Evolutionary conservation across 2,797 vertebrate species (phyloP).

Genomic region (Leptatherina wallacei): DNA sequence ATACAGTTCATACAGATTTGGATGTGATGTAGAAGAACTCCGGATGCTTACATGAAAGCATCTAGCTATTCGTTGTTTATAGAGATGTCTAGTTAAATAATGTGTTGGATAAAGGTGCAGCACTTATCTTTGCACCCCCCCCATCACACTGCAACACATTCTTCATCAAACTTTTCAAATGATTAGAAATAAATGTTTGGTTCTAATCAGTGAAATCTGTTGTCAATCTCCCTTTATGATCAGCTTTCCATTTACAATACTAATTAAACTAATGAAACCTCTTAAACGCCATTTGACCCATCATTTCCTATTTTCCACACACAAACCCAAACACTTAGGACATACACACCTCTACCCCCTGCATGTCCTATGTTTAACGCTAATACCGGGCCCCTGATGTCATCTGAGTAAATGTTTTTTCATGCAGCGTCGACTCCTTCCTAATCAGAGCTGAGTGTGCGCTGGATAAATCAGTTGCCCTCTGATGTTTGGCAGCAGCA

Average conservation of each 20-base stretch:
- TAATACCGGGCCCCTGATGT: conserved; percentile 58
- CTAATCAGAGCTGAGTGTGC: conserved; percentile 76
- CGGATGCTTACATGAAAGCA: neutral
- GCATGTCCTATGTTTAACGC: conserved; percentile 35
- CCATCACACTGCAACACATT: neutral
- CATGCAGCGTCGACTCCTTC: conserved; percentile 66
- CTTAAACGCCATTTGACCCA: conserved; percentile 13
- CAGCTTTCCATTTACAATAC: neutral
- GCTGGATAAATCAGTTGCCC: conserved; percentile 80
- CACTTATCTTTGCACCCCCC: too few relatives aligned
- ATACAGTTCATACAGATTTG: too few relatives aligned
- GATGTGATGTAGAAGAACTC: too few relatives aligned
- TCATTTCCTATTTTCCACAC: conserved; percentile 12
- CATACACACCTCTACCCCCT: neutral
- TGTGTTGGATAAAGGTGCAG: too few relatives aligned
- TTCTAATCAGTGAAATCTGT: neutral
- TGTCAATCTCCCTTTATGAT: conserved; percentile 3
- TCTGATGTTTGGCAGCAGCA: conserved; percentile 81
- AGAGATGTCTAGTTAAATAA: too few relatives aligned
- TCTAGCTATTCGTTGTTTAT: neutral
- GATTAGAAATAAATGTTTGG: neutral
- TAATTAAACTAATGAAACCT: conserved; percentile 12
- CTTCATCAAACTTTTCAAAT: neutral
- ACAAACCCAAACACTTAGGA: conserved; percentile 21
- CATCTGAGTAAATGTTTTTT: conserved; percentile 79